Evolutionary conservation across 2,797 vertebrate species (phyloP).

Genomic region (Sorex maritimensis): DNA sequence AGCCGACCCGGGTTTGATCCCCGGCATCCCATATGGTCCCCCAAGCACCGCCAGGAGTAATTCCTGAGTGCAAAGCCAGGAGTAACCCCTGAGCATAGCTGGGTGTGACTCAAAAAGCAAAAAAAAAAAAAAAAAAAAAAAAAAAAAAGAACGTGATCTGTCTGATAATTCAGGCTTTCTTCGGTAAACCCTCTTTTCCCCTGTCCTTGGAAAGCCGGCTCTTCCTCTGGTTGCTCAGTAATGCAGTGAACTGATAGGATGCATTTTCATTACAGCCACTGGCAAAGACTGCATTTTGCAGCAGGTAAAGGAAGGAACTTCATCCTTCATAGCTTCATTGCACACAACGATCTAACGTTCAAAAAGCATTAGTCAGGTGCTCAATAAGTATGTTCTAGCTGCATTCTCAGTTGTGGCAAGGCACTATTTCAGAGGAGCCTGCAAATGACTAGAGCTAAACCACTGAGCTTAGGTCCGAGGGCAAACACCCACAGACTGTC

Average conservation of each 20-base stretch:
- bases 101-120: no score
- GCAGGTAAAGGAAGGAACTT: not conserved
- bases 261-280: not conserved
- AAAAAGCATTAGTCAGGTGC: not conserved
- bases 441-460: not conserved
- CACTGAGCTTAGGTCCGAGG: no score
- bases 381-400: not conserved
- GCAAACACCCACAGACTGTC: no score
- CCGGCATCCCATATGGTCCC: no score
- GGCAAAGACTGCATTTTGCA: not conserved
- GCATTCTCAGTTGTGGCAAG: not conserved
- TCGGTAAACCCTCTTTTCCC: not conserved
- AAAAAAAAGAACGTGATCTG: no score
- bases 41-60: no score
- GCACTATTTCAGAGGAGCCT: not conserved
- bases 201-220: not conserved
- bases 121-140: no score
- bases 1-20: no score
- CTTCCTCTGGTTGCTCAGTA: slow-evolving; percentile 17
- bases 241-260: not conserved
- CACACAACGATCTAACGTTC: not conserved
- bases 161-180: no score
- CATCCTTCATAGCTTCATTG: not conserved
- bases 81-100: no score
- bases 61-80: no score